Evolutionary conservation across 2,888 invertebrate genomes (phyloP).

Genomic region (Pasiphila rectangulata): DNA sequence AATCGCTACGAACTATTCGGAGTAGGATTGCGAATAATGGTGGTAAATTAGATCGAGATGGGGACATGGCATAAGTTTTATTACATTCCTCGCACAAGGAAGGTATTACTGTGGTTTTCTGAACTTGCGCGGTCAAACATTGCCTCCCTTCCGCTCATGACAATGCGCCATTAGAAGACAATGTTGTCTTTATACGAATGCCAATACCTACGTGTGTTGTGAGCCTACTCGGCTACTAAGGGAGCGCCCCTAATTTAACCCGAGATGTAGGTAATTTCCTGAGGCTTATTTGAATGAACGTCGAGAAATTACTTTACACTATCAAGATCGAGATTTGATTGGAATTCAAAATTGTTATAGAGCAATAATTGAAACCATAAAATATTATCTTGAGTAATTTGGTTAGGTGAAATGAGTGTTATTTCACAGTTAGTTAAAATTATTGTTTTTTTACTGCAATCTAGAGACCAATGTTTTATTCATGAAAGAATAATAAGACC

Average conservation of each 20-base stretch:
- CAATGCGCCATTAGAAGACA: constrained; percentile 65
- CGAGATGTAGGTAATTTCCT: constrained; percentile 32
- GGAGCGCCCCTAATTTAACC: constrained; percentile 24
- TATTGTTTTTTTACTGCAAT: constrained; percentile 3
- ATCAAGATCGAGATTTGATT: constrained; percentile 42
- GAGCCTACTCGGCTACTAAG: constrained; percentile 16
- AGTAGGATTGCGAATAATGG: constrained; percentile 28
- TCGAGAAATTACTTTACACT: constrained; percentile 42
- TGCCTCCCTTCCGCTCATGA: constrained; percentile 50
- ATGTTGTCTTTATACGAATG: constrained; percentile 44
- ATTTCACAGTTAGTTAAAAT: constrained; percentile 5
- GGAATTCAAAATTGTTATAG: constrained; percentile 27
- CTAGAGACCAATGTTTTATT: constrained; percentile 22
- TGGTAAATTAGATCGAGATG: constrained; percentile 28
- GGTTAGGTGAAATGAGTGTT: background rate
- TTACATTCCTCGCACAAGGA: constrained; percentile 60
- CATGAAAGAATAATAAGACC: constrained; percentile 25
- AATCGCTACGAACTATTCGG: constrained; percentile 21
- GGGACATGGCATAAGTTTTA: constrained; percentile 58
- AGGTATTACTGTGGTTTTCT: constrained; percentile 45
- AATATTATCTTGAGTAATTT: constrained; percentile 1
- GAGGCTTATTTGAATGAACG: constrained; percentile 51
- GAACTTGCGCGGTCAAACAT: constrained; percentile 60
- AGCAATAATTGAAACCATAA: constrained; percentile 6
- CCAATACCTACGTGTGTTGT: constrained; percentile 14